phyloP scores from a whole-genome alignment of 2,888 invertebrate species.

The Netelia virgata region DNA sequence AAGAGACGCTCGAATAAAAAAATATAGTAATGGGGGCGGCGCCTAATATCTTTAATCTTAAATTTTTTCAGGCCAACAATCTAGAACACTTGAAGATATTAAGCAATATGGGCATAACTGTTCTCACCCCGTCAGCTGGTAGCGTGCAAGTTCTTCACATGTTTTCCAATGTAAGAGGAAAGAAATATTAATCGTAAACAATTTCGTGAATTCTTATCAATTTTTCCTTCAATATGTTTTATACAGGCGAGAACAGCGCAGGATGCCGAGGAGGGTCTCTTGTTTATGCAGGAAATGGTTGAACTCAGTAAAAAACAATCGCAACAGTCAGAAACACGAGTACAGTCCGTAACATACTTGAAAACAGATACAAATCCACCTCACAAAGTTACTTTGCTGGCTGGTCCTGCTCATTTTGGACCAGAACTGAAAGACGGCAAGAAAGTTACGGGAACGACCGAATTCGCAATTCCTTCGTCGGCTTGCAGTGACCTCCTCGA shows the following conservation, averaged over 20 bases:
- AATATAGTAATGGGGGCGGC: neutral
- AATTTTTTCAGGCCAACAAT: slow-evolving; percentile 89
- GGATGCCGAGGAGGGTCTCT: slow-evolving; percentile 96
- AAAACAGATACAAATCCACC: slow-evolving; percentile 83
- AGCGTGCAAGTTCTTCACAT: slow-evolving; percentile 96
- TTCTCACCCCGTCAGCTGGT: slow-evolving; percentile 95
- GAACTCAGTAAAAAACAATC: slow-evolving; percentile 92
- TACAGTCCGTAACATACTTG: slow-evolving; percentile 86
- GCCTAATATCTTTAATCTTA: neutral
- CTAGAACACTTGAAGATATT: slow-evolving; percentile 94
- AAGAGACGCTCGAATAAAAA: slow-evolving; percentile 23
- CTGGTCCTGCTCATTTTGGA: slow-evolving; percentile 97
- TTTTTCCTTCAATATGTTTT: slow-evolving; percentile 37
- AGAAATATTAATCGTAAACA: neutral
- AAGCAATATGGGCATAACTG: slow-evolving; percentile 97
- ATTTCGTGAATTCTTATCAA: slow-evolving; percentile 12
- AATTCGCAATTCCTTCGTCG: slow-evolving; percentile 90
- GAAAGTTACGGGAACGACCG: slow-evolving; percentile 88
- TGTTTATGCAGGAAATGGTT: slow-evolving; percentile 99
- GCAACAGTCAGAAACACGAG: slow-evolving; percentile 86
- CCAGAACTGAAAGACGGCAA: slow-evolving; percentile 89
- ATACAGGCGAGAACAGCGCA: slow-evolving; percentile 92
- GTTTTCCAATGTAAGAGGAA: slow-evolving; percentile 91
- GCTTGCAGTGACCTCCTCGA: slow-evolving; percentile 89
- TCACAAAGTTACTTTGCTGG: slow-evolving; percentile 86